Percentiles rank a stretch among this genome's conserved stretches.
phyloP scores from a whole-genome alignment of 2,888 invertebrate genomes.

The Diplolepis rosae region DNA sequence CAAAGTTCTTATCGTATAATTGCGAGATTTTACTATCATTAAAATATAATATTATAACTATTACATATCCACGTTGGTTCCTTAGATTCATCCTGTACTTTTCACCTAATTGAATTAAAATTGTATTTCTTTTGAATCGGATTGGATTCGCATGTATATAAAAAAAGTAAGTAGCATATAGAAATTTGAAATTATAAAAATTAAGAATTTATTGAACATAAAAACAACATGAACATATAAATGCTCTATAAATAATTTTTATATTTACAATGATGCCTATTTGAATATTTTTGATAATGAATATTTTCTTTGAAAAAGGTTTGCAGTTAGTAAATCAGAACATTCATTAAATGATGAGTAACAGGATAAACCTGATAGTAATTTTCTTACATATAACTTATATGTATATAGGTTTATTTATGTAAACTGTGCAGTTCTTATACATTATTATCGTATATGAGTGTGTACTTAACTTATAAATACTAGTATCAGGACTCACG shows the following conservation, averaged over 20 bases:
- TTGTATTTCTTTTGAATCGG: no score
- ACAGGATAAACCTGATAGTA: no score
- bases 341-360: no score
- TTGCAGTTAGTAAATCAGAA: no score
- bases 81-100: neutral
- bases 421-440: neutral
- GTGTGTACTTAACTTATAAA: slow-evolving; percentile 5
- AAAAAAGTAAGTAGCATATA: no score
- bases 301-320: neutral
- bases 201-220: neutral
- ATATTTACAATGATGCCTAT: neutral
- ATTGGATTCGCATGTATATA: no score
- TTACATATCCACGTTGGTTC: neutral
- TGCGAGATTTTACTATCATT: neutral
- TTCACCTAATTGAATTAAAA: no score
- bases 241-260: neutral
- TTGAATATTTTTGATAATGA: neutral
- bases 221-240: neutral
- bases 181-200: no score
- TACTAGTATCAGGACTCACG: slow-evolving; percentile 10
- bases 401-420: neutral
- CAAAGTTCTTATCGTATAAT: neutral
- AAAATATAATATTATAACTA: neutral
- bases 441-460: slow-evolving; percentile 1
- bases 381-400: neutral